Evolutionary conservation across 2,113 vertebrate genomes (phyloP).

Genomic region (Acrocephalus kingi): DNA sequence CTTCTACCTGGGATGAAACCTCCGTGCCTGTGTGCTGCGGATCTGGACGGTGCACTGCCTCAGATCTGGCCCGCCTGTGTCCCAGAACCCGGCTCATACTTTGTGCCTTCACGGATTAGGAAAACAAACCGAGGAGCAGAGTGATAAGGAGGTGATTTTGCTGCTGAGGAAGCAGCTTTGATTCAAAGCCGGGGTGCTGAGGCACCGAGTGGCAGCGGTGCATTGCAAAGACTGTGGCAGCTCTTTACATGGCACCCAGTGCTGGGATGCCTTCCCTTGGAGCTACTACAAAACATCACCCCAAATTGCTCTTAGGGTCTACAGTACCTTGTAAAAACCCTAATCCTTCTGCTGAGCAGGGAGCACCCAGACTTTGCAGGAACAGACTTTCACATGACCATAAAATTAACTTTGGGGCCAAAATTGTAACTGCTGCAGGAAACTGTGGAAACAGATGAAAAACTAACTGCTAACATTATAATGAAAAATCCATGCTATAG

Average conservation of each 20-base stretch:
- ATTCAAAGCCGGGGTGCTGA: fast-evolving
- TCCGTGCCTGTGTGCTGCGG: neutral
- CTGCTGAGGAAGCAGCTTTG: neutral
- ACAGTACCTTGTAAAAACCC: neutral
- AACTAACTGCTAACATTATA: slow-evolving; percentile 41
- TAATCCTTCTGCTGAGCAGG: neutral
- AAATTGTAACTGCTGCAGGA: slow-evolving; percentile 16
- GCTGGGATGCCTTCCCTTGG: neutral
- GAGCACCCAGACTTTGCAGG: neutral
- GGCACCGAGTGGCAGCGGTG: fast-evolving
- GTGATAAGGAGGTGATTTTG: neutral
- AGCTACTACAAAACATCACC: neutral
- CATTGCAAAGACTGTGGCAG: fast-evolving
- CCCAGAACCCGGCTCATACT: neutral
- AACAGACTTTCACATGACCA: neutral
- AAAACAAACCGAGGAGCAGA: neutral
- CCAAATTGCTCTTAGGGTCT: neutral
- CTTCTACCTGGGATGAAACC: neutral
- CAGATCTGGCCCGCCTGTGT: fast-evolving
- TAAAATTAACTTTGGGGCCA: slow-evolving; percentile 17
- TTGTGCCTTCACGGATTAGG: neutral
- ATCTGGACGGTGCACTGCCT: fast-evolving
- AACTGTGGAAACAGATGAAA: slow-evolving; percentile 45
- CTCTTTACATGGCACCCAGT: fast-evolving
- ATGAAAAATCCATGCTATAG: neutral